Percentiles rank a stretch among this genome's conserved stretches.
These are phyloP conservation scores for Tineola bisselliella DNA, from an alignment of 2,888 invertebrate species.

Conservation along the genomic window DNA sequence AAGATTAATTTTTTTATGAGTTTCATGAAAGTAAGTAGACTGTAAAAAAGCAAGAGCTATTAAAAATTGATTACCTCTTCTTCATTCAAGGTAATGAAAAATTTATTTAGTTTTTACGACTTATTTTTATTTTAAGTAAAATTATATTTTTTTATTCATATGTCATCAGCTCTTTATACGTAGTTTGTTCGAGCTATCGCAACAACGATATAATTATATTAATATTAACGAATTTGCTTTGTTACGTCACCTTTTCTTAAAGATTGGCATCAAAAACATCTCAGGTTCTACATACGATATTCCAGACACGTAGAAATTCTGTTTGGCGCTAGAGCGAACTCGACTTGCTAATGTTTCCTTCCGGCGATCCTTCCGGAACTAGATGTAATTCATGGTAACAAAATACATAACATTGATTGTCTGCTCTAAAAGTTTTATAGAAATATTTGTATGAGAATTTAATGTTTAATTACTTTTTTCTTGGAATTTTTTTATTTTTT, in stretches of 20 bases:
- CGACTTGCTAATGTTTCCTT: constrained; percentile 8
- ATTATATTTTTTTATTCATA: too few species aligned
- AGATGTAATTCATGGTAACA: neutral
- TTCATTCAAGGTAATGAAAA: neutral
- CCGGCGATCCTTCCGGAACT: constrained; percentile 3
- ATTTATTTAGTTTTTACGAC: neutral
- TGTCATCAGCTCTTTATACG: too few species aligned
- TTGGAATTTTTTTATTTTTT: too few species aligned
- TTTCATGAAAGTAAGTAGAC: neutral
- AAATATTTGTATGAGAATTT: too few species aligned
- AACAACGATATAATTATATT: too few species aligned
- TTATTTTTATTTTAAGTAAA: neutral
- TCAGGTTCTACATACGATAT: neutral
- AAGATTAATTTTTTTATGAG: too few species aligned
- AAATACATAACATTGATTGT: neutral
- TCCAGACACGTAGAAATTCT: constrained; percentile 6
- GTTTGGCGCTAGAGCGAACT: constrained; percentile 3
- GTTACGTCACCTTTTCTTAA: neutral
- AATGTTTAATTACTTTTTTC: too few species aligned
- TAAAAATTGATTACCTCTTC: constrained; percentile 1
- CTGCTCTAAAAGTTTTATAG: too few species aligned
- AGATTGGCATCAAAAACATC: neutral
- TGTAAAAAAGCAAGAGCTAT: neutral
- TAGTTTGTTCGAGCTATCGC: too few species aligned
- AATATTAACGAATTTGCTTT: neutral